Percentiles rank a stretch among this genome's conserved stretches.
These are phyloP conservation scores for Trichogramma dendrolimi DNA, from an alignment of 2,888 invertebrate genomes.

Conservation along the genomic window DNA sequence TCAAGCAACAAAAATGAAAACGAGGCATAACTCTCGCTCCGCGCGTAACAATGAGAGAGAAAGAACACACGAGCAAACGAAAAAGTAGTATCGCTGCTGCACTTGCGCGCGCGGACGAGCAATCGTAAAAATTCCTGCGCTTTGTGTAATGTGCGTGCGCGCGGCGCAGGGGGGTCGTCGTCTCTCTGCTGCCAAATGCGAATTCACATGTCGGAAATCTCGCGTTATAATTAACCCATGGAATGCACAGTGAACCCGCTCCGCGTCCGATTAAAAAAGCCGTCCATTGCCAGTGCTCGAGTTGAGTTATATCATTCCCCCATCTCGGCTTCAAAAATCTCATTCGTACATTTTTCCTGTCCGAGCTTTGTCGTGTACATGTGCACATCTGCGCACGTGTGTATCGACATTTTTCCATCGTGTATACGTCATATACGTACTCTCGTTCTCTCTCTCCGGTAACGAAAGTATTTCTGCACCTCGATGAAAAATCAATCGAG, in stretches of 20 bases:
- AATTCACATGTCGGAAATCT: constrained; percentile 44
- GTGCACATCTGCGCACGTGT: too few relatives aligned
- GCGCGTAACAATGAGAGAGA: constrained; percentile 17
- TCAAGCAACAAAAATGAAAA: too few relatives aligned
- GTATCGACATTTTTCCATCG: too few relatives aligned
- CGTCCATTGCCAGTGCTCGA: too few relatives aligned
- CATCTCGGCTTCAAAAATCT: too few relatives aligned
- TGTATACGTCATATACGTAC: too few relatives aligned
- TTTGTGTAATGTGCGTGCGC: constrained; percentile 7
- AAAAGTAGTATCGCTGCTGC: constrained; percentile 1
- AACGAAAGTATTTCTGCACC: too few relatives aligned
- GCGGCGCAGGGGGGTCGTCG: constrained; percentile 30
- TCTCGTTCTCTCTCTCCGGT: too few relatives aligned
- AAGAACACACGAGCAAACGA: constrained; percentile 12
- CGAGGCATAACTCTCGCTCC: constrained; percentile 2
- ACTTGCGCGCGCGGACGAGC: not conserved
- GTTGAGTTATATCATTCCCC: too few relatives aligned
- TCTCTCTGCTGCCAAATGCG: constrained; percentile 1
- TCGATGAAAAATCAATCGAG: too few relatives aligned
- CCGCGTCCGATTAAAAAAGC: constrained; percentile 35
- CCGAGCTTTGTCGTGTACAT: too few relatives aligned
- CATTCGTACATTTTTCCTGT: too few relatives aligned
- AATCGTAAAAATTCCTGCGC: constrained; percentile 22
- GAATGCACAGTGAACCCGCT: constrained; percentile 38
- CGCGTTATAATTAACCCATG: constrained; percentile 49